A percentile compares a stretch with the other conserved stretches of the same genome.
Evolutionary conservation across 2,888 invertebrate species (phyloP).

Genomic region (Andrena hattorfiana): DNA sequence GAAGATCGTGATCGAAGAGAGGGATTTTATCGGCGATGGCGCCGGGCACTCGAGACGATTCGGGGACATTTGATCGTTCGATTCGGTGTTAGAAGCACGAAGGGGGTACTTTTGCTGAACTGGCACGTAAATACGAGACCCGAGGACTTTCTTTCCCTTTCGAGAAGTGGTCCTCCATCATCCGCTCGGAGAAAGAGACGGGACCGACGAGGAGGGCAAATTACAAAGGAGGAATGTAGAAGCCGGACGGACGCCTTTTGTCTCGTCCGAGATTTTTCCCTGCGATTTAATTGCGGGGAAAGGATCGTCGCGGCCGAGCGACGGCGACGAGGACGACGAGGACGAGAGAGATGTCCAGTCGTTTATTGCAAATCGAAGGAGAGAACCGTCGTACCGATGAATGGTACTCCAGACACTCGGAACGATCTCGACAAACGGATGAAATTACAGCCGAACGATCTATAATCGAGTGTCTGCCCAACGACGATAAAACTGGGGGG

Average conservation of each 20-base stretch:
- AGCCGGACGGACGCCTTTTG: conserved; percentile 66
- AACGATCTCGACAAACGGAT: conserved; percentile 62
- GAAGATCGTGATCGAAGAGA: not conserved
- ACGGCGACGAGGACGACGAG: conserved; percentile 10
- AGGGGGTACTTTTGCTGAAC: conserved; percentile 45
- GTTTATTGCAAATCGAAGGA: conserved; percentile 70
- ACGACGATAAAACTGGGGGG: not conserved
- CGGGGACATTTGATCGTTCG: conserved; percentile 42
- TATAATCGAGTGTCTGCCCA: conserved; percentile 54
- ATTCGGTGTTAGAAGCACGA: conserved; percentile 41
- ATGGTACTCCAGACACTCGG: conserved; percentile 54
- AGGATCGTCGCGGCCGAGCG: conserved; percentile 57
- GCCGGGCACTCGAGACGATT: not conserved
- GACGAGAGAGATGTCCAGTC: conserved; percentile 44
- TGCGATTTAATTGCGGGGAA: conserved; percentile 70
- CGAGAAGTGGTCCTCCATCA: conserved; percentile 61
- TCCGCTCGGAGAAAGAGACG: conserved; percentile 27
- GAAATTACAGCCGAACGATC: conserved; percentile 58
- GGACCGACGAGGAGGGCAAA: conserved; percentile 22
- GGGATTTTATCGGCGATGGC: conserved; percentile 24
- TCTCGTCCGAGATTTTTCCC: conserved; percentile 64
- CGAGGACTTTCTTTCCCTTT: conserved; percentile 57
- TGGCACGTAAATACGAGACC: conserved; percentile 63
- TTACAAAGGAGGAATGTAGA: conserved; percentile 62
- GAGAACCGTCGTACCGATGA: conserved; percentile 56